phyloP scores from a whole-genome alignment of 2,888 invertebrate genomes.

The Stenotaenia linearis region DNA sequence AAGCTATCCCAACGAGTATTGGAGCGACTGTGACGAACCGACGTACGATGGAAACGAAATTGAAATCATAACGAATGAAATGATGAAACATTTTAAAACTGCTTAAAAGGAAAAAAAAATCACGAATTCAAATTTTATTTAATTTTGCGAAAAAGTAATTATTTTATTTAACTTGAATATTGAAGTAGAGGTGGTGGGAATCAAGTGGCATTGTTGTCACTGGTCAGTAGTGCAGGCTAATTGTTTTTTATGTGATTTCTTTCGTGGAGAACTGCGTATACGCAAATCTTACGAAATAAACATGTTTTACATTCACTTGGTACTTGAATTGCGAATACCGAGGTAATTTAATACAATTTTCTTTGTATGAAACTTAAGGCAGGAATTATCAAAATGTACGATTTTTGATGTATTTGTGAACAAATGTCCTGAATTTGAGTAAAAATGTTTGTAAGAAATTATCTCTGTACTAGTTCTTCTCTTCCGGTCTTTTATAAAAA shows the following conservation, averaged over 20 bases:
- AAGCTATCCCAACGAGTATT: constrained; percentile 55
- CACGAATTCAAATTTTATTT: not conserved
- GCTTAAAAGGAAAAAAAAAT: not conserved
- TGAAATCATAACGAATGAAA: constrained; percentile 42
- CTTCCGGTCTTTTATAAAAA: no score
- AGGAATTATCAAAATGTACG: no score
- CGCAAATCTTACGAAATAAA: not conserved
- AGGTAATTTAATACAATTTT: not conserved
- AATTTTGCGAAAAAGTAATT: no score
- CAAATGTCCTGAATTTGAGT: not conserved
- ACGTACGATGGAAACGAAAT: constrained; percentile 54
- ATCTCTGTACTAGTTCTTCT: no score
- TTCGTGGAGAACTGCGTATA: not conserved
- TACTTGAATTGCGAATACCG: not conserved
- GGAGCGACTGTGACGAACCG: constrained; percentile 58
- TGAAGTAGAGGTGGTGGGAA: not conserved
- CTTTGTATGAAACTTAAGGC: not conserved
- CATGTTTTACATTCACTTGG: not conserved
- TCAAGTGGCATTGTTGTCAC: not conserved
- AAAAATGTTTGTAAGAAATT: not conserved
- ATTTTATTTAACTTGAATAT: no score
- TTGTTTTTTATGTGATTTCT: not conserved
- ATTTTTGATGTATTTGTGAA: not conserved
- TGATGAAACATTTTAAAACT: constrained; percentile 30
- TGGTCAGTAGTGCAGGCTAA: not conserved